Evolutionary conservation across 1,140 invertebrate genomes (phyloP).

Genomic region (Belonocnema kinseyi): DNA sequence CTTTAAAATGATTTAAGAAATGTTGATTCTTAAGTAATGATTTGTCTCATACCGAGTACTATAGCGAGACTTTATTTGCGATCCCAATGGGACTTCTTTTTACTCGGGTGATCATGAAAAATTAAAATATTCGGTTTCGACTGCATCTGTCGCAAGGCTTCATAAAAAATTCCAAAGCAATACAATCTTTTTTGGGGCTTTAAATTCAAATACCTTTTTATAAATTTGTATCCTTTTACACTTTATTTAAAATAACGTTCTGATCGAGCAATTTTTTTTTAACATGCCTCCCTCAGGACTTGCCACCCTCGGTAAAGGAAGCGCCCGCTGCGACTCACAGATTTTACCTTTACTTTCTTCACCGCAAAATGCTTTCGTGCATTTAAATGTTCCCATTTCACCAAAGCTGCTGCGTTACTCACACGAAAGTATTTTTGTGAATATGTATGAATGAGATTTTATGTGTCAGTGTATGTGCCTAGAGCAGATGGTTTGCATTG

Average conservation of each 20-base stretch:
- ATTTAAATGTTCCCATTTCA: constrained; percentile 29
- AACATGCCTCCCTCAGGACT: constrained; percentile 21
- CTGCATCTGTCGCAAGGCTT: no score
- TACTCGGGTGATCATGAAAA: no score
- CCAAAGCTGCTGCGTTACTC: constrained; percentile 8
- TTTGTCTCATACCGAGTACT: no score
- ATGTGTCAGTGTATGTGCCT: neutral
- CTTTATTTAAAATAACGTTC: neutral
- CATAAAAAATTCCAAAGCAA: neutral
- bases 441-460: neutral
- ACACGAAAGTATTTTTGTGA: neutral
- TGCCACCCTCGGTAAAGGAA: constrained; percentile 8
- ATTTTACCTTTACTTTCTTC: constrained; percentile 21
- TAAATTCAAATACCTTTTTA: neutral
- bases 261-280: neutral
- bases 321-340: constrained; percentile 7
- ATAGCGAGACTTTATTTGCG: no score
- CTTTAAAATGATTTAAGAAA: no score
- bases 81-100: no score
- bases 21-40: no score
- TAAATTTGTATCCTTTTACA: neutral
- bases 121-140: no score
- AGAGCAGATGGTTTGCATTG: neutral
- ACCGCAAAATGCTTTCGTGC: constrained; percentile 19
- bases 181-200: neutral